Base-by-base conservation (phyloP, 2,888 invertebrate species). In the Cabera pusaria region DNA sequence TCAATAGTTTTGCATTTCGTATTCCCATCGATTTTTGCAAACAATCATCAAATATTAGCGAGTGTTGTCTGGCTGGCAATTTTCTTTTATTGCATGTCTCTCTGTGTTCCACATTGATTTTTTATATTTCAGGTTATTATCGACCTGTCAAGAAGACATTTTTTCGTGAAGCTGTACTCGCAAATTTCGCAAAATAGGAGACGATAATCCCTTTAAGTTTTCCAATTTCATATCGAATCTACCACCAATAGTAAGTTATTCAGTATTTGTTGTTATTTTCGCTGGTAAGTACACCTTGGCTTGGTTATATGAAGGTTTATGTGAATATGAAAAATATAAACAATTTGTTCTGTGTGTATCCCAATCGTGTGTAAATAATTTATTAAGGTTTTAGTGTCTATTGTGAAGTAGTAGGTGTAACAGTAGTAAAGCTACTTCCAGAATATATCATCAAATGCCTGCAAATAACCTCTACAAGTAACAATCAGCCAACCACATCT, bases 141-240 rank as follows among this genome's bases (percentile, higher is more conserved):
- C 85, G 84, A 87, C 78, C 86, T 86, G 86, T 86, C 87, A 88
- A 80, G 85, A 74, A 73, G 86, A 86, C 86, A 85, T 86, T 85
- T 87, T 78, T 81, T 77, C 75, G 70, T 68, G 72, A 71, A 75
- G 71, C 74, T 71, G 84, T 79, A 59, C 65, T 64, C 64, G 64
- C 72, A 81, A 86, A 78, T 70, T 74, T 81, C 78, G 81, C 88
- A 89, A 88, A 87, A 90, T 90, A 89, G 89, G 89, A 83, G 89
- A 89, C 86, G 81, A 79, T 70, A 88, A 87, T 64, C 82, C 87
- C 45, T 90, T 90, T 64, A 89, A 79, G 82, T 90, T 90, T 65
- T 80, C 89, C 57, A 89, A 86, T 78, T 88, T 90, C 59, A 86
- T 90, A 84, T 82, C 89, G 72, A 90, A 83, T 81, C 89, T 90